A percentile compares a stretch with the other conserved stretches of the same genome.
phyloP scores from a whole-genome alignment of 2,888 invertebrate genomes.

The Philopedon plagiatum region DNA sequence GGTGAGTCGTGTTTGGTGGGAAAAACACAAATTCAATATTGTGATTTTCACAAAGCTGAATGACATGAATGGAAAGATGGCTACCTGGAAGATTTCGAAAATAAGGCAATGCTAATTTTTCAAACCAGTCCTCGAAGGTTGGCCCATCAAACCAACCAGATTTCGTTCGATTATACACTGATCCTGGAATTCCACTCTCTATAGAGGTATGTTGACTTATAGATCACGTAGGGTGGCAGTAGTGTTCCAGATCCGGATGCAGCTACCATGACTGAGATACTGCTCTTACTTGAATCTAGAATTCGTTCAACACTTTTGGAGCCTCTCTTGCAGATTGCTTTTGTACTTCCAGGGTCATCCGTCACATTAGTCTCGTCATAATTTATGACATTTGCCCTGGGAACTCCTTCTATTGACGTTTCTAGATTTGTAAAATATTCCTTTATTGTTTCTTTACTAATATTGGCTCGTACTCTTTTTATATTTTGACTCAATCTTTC shows the following conservation, averaged over 20 bases:
- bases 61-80: slow-evolving; percentile 32
- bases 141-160: slow-evolving; percentile 35
- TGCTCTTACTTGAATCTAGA: slow-evolving; percentile 48
- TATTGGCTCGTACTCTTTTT: slow-evolving; percentile 32
- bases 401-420: slow-evolving; percentile 30
- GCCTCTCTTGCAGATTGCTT: slow-evolving; percentile 43
- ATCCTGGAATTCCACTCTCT: slow-evolving; percentile 1
- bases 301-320: slow-evolving; percentile 48
- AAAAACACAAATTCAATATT: no score
- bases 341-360: slow-evolving; percentile 35
- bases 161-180: slow-evolving; percentile 34
- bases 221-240: slow-evolving; percentile 48
- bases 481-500: slow-evolving; percentile 39
- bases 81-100: neutral
- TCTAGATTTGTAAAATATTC: slow-evolving; percentile 46
- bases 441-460: slow-evolving; percentile 41
- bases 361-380: slow-evolving; percentile 51
- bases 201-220: slow-evolving; percentile 48
- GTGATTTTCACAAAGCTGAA: no score
- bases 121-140: slow-evolving; percentile 23
- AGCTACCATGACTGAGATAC: slow-evolving; percentile 49
- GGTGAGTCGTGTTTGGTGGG: no score
- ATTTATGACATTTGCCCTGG: slow-evolving; percentile 34
- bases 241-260: slow-evolving; percentile 41
- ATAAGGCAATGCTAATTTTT: slow-evolving; percentile 7